Evolutionary conservation across 2,113 vertebrate genomes (phyloP).

Genomic region (Embiotoca jacksoni): DNA sequence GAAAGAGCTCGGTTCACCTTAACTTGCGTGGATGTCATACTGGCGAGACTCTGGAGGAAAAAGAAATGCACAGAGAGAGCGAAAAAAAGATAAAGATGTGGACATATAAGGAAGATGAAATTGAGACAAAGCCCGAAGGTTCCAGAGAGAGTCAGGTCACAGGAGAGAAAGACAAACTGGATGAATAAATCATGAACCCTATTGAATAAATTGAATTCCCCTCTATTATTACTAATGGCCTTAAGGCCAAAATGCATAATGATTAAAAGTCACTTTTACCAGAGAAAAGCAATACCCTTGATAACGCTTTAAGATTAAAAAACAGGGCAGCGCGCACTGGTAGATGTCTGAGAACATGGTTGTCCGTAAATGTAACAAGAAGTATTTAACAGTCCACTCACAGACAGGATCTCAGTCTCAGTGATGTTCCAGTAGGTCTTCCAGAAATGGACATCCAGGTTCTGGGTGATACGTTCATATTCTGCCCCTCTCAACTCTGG

Average conservation of each 20-base stretch:
- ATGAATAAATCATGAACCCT: slow-evolving; percentile 70
- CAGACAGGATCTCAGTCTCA: slow-evolving; percentile 90
- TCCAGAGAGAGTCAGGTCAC: slow-evolving; percentile 49
- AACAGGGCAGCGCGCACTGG: not conserved
- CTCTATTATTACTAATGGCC: slow-evolving; percentile 62
- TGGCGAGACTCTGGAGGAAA: slow-evolving; percentile 87
- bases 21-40: slow-evolving; percentile 89
- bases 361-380: not conserved
- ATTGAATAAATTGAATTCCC: slow-evolving; percentile 69
- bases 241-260: slow-evolving; percentile 60
- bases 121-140: slow-evolving; percentile 27
- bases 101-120: not conserved
- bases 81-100: not conserved
- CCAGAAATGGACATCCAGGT: slow-evolving; percentile 94
- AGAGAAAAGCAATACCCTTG: slow-evolving; percentile 35
- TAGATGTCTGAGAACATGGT: not conserved
- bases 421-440: slow-evolving; percentile 94
- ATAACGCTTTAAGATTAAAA: slow-evolving; percentile 46
- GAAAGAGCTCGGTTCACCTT: slow-evolving; percentile 89
- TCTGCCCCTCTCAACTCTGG: slow-evolving; percentile 90
- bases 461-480: slow-evolving; percentile 92
- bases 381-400: slow-evolving; percentile 61
- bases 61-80: not conserved
- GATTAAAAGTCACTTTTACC: slow-evolving; percentile 44
- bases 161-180: slow-evolving; percentile 48